phyloP scores from a whole-genome alignment of 2,113 vertebrate species.

The Microtus montanus region DNA sequence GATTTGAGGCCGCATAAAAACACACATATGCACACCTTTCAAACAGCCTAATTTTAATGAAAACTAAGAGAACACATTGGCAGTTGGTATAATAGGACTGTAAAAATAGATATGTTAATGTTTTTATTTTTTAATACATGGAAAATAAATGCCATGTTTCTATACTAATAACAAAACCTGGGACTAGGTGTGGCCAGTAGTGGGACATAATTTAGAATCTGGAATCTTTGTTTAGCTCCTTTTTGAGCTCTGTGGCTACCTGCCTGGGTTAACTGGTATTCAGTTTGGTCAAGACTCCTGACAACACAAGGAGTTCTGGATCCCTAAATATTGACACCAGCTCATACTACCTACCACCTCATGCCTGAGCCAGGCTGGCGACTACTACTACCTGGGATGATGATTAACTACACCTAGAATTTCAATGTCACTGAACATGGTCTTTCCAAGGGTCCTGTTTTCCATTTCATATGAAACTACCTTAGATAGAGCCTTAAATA shows the following conservation, averaged over 20 bases:
- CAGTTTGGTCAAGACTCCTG: rapidly evolving
- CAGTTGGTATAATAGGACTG: not conserved
- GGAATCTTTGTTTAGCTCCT: not conserved
- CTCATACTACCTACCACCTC: rapidly evolving
- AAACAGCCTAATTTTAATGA: not conserved
- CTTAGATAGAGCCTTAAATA: rapidly evolving
- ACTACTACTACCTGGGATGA: not conserved
- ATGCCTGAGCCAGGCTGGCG: rapidly evolving
- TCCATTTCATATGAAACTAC: not conserved
- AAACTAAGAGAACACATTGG: not conserved
- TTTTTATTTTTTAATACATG: not conserved
- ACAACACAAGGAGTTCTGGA: rapidly evolving
- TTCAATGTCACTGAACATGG: not conserved
- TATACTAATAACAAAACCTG: not conserved
- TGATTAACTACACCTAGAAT: rapidly evolving
- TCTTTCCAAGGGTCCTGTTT: too few species aligned
- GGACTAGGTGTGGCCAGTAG: rapidly evolving
- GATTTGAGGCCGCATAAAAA: not conserved
- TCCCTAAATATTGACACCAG: rapidly evolving
- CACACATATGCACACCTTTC: not conserved
- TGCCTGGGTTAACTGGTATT: rapidly evolving
- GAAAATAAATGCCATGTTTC: not conserved
- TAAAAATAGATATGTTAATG: not conserved
- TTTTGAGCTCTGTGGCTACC: rapidly evolving
- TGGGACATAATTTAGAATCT: not conserved